phyloP scores from a whole-genome alignment of 2,797 vertebrate species.

The Eulemur rubriventer region DNA sequence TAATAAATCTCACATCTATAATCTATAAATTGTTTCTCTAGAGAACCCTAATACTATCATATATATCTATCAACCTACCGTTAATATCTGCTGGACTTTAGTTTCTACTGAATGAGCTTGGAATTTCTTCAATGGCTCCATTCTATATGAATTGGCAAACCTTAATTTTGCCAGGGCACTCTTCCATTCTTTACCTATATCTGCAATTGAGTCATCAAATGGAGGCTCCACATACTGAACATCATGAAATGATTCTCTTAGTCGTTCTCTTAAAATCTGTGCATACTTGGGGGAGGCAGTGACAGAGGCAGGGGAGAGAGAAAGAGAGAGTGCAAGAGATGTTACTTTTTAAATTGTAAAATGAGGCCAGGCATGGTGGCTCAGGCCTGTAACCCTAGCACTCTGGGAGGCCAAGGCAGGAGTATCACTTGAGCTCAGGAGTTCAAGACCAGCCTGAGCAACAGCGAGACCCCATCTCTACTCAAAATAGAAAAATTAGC shows the following conservation, averaged over 20 bases:
- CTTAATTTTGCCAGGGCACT: constrained; percentile 66
- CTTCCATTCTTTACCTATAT: constrained; percentile 74
- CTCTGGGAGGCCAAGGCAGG: too few relatives aligned
- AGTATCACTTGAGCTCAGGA: too few relatives aligned
- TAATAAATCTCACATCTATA: not conserved
- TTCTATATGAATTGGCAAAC: constrained; percentile 80
- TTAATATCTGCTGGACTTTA: constrained; percentile 81
- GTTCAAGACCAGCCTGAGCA: too few relatives aligned
- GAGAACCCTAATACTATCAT: not conserved
- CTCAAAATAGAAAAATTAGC: too few relatives aligned
- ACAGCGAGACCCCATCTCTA: too few relatives aligned
- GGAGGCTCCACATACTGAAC: constrained; percentile 53
- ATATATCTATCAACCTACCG: constrained; percentile 65
- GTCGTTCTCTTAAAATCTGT: constrained; percentile 73
- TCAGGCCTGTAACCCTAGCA: too few relatives aligned
- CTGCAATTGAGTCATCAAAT: constrained; percentile 68
- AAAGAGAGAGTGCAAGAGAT: not conserved
- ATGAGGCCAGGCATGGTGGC: not conserved
- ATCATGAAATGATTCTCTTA: constrained; percentile 34
- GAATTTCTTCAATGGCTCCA: constrained; percentile 81
- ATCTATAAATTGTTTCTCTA: not conserved
- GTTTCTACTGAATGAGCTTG: constrained; percentile 73
- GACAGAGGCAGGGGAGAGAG: not conserved
- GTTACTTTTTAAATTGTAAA: not conserved
- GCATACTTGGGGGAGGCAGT: constrained; percentile 48